A percentile compares a stretch with the other conserved stretches of the same genome.
Evolutionary conservation across 2,113 vertebrate genomes (phyloP).

Genomic region (Ctenomys sociabilis): DNA sequence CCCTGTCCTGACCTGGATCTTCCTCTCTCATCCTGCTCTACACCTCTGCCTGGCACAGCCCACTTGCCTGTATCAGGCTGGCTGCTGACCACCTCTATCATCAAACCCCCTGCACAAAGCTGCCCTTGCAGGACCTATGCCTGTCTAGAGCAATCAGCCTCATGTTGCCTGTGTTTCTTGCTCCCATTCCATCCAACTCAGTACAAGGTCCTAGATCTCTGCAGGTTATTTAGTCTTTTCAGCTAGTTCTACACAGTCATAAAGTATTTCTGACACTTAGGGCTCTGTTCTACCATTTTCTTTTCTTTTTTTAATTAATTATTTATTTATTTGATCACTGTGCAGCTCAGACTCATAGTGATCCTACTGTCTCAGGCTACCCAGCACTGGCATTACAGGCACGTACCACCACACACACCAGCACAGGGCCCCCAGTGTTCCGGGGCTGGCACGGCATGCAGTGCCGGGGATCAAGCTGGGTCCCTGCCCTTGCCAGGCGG

Average conservation of each 20-base stretch:
- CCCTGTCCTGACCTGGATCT: background rate
- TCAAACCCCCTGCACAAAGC: background rate
- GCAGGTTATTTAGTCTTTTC: background rate
- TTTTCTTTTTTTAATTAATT: background rate
- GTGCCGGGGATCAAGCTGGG: too few relatives aligned
- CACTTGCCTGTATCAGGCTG: background rate
- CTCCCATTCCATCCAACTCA: background rate
- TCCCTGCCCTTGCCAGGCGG: too few relatives aligned
- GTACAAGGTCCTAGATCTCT: background rate
- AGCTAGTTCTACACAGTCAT: background rate
- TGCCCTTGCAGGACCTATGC: background rate
- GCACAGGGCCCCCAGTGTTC: too few relatives aligned
- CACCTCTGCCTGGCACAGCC: background rate
- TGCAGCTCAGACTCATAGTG: too few relatives aligned
- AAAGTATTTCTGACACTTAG: slow-evolving; percentile 38
- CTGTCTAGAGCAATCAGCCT: background rate
- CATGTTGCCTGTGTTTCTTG: background rate
- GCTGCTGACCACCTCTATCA: too few relatives aligned
- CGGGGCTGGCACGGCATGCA: too few relatives aligned
- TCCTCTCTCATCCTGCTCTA: background rate
- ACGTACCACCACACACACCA: too few relatives aligned
- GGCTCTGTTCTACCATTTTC: slow-evolving; percentile 14
- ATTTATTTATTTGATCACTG: too few relatives aligned
- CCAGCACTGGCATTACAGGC: too few relatives aligned
- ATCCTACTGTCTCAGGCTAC: too few relatives aligned